Evolutionary conservation across 2,113 vertebrate genomes (phyloP).

Genomic region (Delphinus delphis): DNA sequence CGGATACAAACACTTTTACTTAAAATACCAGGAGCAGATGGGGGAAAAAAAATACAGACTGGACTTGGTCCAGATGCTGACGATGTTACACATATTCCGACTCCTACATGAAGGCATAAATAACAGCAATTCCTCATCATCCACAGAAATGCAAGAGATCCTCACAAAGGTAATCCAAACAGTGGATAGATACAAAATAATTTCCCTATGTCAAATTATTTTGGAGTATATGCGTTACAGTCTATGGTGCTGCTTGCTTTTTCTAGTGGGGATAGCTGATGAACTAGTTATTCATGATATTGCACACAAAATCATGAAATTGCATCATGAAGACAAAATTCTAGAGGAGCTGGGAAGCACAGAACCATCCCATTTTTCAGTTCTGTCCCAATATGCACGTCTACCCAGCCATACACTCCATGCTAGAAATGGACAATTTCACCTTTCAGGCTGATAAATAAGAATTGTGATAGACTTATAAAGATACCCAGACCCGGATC

Average conservation of each 20-base stretch:
- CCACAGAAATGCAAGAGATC: neutral
- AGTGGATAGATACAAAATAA: neutral
- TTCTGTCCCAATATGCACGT: neutral
- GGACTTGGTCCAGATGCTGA: constrained; percentile 68
- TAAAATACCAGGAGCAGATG: constrained; percentile 75
- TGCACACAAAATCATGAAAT: neutral
- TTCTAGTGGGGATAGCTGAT: neutral
- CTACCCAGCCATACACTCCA: neutral
- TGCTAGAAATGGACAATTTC: neutral
- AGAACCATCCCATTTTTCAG: neutral
- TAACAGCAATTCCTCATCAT: neutral
- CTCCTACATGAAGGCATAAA: constrained; percentile 41
- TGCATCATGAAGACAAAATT: neutral
- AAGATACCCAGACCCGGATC: neutral
- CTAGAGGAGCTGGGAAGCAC: neutral
- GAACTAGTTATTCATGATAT: neutral
- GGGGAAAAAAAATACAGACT: constrained; percentile 37
- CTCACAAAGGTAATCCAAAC: neutral
- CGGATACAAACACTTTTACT: constrained; percentile 69
- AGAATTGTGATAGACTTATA: neutral
- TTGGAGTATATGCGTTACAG: neutral
- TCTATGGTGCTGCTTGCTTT: neutral
- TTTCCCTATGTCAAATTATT: neutral
- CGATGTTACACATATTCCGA: neutral
- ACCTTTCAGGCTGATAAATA: neutral